Evolutionary conservation across 1,140 invertebrate genomes (phyloP), one percentile per base, ranked within the genome.

Genomic region (Gyrodactylus bullatarudis): DNA sequence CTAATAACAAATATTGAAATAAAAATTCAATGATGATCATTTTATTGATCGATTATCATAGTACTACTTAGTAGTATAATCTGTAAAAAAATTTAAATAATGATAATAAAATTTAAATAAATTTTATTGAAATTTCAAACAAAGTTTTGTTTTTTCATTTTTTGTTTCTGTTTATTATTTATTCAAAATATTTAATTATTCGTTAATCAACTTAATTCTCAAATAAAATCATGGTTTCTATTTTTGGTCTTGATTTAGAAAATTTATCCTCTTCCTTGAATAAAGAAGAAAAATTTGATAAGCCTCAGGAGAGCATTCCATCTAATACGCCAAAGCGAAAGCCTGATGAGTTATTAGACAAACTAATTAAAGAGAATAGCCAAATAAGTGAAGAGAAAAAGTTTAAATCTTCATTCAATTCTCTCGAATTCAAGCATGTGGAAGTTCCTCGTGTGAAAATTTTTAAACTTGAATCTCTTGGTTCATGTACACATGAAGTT

Each of bases 401-500:
- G n/a, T n/a, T n/a, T n/a, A n/a, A n/a, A n/a, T n/a, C 34, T n/a
- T 16, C 8, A 54, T 16, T 54, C 34, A n/a, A 54, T n/a, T 16
- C 34, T n/a, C 34, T 54, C 34, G n/a, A 54, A 54, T 8, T 54
- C 34, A 8, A 8, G 8, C 34, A 54, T n/a, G 34, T 54, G 8
- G 34, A 54, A 8, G n/a, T 54, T 54, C 34, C 34, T 16, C 8
- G n/a, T 8, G 34, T 54, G 34, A 54, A 54, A 54, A 54, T 54
- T n/a, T 54, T 54, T n/a, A 54, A 54, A 54, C 34, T 54, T 16
- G 34, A 54, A 54, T 54, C 34, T 54, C n/a, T 54, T 8, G 34
- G 34, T n/a, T 54, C 34, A 8, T 71, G 69, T 26, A 71, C 69
- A 16, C 69, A 71, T 21, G 69, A 71, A 22, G 69, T 71, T 23